Evolutionary conservation across 37 sponge, comb jelly and placozoan species (phyloP).

Genomic region (Oopsacas minuta): DNA sequence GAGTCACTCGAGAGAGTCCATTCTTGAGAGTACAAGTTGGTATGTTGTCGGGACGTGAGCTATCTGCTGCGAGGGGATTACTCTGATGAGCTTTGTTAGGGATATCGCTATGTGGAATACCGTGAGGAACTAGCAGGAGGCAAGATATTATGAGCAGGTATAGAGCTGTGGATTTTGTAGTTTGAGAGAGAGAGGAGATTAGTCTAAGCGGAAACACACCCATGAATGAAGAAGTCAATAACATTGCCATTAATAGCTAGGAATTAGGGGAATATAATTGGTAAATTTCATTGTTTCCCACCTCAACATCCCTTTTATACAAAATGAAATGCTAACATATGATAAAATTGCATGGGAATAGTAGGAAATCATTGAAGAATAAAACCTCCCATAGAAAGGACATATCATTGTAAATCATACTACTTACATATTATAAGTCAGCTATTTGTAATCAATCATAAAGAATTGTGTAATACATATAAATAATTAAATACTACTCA

Average conservation of each 20-base stretch:
- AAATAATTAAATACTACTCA: background rate
- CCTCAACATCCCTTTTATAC: background rate
- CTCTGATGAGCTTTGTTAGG: background rate
- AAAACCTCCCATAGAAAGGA: background rate
- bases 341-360: background rate
- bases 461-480: too few relatives aligned
- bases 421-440: background rate
- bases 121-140: background rate
- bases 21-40: background rate
- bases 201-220: background rate
- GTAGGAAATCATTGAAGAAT: too few relatives aligned
- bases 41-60: background rate
- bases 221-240: background rate
- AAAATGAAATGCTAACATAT: background rate
- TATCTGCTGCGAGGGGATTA: background rate
- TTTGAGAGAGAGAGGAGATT: background rate
- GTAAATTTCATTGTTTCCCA: background rate
- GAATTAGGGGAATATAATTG: background rate
- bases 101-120: background rate
- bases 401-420: background rate
- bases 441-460: too few relatives aligned
- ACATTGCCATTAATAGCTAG: background rate
- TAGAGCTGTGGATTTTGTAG: background rate
- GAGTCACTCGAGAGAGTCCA: background rate
- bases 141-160: background rate